Base-by-base conservation (phyloP, 1,140 invertebrate genomes). In the Halesus radiatus region DNA sequence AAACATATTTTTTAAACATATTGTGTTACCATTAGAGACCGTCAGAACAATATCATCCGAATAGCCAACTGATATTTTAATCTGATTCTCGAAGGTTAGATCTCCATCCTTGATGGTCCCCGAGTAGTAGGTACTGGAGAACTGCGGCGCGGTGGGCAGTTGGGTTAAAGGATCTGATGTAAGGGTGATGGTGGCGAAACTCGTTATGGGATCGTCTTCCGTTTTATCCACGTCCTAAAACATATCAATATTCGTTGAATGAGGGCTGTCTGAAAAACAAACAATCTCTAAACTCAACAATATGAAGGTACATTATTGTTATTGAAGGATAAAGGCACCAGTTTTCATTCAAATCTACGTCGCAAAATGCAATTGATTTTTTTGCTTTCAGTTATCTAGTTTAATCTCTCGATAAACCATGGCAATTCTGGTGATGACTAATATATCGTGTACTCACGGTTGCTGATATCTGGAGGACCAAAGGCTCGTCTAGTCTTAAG, bases 211-310 rank as follows among this genome's bases (percentile, higher is more conserved):
- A 0, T 50, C 22, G 45, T 79, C 56, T 3, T 54, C 79, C 0
- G 82, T 83, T 15, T 22, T n/a, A 58, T 83, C 82, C 18, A 73
- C 58, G 54, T 83, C 82, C 82, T 83, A 16, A 3, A 56, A 77
- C 4, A 45, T 72, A n/a, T 16, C 16, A 72, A 3, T 1, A 37
- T 37, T 8, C 3, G 7, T 13, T 45, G 13, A 45, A 45, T 45
- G 3, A 45, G 10, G 10, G 7, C 37, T 13, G 37, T 13, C 10
- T 45, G 1, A 45, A 45, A 45, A 32, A 3, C 32, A 32, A 32
- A 32, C 5, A n/a, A 32, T 32, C 7, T 32, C 32, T 32, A 6
- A 32, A 5, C 7, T 32, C 32, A 32, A 1, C 10, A 45, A 45
- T 8, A 45, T 45, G 8, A 45, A 45, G 37, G 37, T 45, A 29